A percentile compares a stretch with the other conserved stretches of the same genome.
phyloP scores from a whole-genome alignment of 2,888 invertebrate genomes.

The Brassicogethes aeneus region DNA sequence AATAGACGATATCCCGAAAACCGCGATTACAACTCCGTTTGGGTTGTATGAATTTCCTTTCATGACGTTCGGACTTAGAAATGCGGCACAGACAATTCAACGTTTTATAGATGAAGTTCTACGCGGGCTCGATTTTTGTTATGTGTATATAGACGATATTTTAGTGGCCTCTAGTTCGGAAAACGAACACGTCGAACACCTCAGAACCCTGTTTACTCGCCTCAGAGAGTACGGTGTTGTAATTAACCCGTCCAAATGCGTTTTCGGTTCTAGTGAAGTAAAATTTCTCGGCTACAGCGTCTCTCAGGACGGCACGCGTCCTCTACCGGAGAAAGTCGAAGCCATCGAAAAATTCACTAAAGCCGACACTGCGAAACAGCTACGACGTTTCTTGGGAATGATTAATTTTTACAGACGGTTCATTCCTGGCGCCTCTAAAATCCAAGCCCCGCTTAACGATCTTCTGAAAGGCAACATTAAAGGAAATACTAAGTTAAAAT shows the following conservation, averaged over 20 bases:
- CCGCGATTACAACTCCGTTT: conserved; percentile 19
- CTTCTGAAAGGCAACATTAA: conserved; percentile 4
- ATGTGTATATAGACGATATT: conserved; percentile 32
- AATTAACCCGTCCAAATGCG: conserved; percentile 29
- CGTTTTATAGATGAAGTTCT: conserved; percentile 30
- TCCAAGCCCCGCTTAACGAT: conserved; percentile 9
- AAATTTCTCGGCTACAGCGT: conserved; percentile 25
- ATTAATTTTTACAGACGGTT: conserved; percentile 13
- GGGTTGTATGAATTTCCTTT: conserved; percentile 23
- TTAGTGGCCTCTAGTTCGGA: conserved; percentile 23
- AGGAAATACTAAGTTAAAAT: conserved; percentile 1
- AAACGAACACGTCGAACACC: conserved; percentile 22
- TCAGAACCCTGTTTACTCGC: conserved; percentile 18
- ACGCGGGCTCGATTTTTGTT: conserved; percentile 25
- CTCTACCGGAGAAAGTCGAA: conserved; percentile 26
- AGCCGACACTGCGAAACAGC: conserved; percentile 7
- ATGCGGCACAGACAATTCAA: conserved; percentile 36
- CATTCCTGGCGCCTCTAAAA: conserved; percentile 7
- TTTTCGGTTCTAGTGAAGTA: conserved; percentile 19
- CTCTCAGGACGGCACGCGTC: conserved; percentile 22
- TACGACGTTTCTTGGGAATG: conserved; percentile 14
- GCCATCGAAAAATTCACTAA: conserved; percentile 21
- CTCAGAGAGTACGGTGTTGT: conserved; percentile 22
- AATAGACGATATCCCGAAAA: conserved; percentile 17
- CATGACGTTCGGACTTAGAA: conserved; percentile 33